These are phyloP conservation scores for Morinoia aosen DNA, from an alignment of 2,888 invertebrate species.

Conservation along the genomic window DNA sequence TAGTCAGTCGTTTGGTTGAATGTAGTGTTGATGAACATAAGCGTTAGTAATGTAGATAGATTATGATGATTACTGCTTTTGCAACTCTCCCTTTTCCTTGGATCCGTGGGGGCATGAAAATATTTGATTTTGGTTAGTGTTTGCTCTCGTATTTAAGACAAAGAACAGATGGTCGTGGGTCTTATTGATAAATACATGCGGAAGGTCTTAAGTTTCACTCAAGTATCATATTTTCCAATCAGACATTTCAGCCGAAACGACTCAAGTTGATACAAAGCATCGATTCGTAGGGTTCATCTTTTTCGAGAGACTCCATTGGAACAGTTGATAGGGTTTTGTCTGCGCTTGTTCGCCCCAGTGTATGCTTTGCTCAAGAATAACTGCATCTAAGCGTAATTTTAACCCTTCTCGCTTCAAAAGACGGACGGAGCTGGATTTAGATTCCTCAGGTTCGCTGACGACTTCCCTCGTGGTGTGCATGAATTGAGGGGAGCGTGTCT, in stretches of 20 bases:
- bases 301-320: not conserved
- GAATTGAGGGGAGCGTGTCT: too few species aligned
- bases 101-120: not conserved
- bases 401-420: not conserved
- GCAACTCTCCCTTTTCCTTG: not conserved
- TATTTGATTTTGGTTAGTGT: not conserved
- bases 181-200: not conserved
- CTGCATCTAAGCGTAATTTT: conserved; percentile 20
- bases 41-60: conserved; percentile 5
- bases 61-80: not conserved
- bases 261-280: not conserved
- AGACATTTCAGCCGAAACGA: not conserved
- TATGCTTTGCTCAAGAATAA: conserved; percentile 24
- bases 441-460: not conserved
- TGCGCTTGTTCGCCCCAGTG: not conserved
- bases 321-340: not conserved
- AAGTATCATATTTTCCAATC: not conserved
- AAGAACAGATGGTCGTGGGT: not conserved
- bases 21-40: not conserved
- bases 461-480: not conserved
- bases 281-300: not conserved
- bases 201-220: not conserved
- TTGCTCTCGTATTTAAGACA: not conserved
- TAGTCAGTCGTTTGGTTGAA: conserved; percentile 15
- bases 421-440: not conserved